phyloP scores from a whole-genome alignment of 1,140 invertebrate species.

The Hylaeus anthracinus region DNA sequence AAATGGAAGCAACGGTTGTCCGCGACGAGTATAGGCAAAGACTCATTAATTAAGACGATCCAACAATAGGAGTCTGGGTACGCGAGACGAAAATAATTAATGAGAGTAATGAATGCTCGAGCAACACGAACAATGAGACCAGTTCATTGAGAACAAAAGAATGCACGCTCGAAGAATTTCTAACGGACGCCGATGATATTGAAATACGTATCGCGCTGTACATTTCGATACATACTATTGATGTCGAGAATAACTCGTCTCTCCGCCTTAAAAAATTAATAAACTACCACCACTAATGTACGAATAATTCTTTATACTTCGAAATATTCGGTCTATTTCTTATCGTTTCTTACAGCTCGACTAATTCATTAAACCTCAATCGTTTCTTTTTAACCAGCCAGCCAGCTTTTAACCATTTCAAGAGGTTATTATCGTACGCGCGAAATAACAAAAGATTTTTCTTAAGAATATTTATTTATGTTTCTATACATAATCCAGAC shows the following conservation, averaged over 20 bases:
- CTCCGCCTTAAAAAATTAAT: neutral
- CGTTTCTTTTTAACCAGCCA: too few species aligned
- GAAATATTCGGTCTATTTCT: too few species aligned
- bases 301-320: too few species aligned
- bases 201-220: conserved; percentile 11
- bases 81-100: conserved; percentile 35
- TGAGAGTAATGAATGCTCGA: conserved; percentile 26
- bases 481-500: too few species aligned
- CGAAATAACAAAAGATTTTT: too few species aligned
- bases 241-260: neutral
- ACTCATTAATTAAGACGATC: conserved; percentile 35
- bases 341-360: too few species aligned
- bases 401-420: too few species aligned
- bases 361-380: too few species aligned
- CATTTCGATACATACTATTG: neutral
- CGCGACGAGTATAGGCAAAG: neutral
- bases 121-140: neutral
- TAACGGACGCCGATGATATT: conserved; percentile 5
- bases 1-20: neutral
- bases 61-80: conserved; percentile 6
- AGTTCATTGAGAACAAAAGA: conserved; percentile 31
- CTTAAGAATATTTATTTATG: too few species aligned
- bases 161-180: neutral
- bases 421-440: too few species aligned
- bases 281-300: too few species aligned